These are phyloP conservation scores for Loriculus beryllinus DNA, from an alignment of 2,797 vertebrate genomes.

Conservation along the genomic window DNA sequence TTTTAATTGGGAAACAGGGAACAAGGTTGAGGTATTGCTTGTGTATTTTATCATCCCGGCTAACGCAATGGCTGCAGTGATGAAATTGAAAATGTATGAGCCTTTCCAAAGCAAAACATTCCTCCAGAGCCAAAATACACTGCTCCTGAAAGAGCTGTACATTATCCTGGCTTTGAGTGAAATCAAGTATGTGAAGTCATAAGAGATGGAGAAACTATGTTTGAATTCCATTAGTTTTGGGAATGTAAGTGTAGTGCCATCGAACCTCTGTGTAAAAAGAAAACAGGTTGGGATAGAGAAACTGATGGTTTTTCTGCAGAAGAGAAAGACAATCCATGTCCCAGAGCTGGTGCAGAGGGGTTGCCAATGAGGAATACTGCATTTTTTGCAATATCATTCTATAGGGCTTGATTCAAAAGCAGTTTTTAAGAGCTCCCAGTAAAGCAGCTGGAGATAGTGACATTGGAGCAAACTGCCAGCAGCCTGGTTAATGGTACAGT, in stretches of 20 bases:
- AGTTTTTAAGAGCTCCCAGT: not conserved
- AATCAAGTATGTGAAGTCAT: not conserved
- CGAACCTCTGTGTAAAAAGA: not conserved
- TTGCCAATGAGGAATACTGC: not conserved
- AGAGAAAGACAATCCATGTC: not conserved
- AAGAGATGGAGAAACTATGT: not conserved
- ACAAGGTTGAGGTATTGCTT: not conserved
- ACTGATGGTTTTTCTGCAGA: not conserved
- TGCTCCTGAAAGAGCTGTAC: not conserved
- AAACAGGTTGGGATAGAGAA: not conserved
- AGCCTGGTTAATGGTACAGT: accelerated
- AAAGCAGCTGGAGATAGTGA: not conserved
- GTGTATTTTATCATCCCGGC: not conserved
- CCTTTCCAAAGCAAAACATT: not conserved
- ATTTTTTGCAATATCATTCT: not conserved
- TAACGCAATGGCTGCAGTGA: not conserved
- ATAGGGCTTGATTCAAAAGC: not conserved
- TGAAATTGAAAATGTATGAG: not conserved
- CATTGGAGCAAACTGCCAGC: not conserved
- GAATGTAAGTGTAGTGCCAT: not conserved
- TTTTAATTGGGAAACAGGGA: not conserved
- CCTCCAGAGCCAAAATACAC: not conserved
- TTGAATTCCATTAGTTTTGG: not conserved
- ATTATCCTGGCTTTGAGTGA: not conserved
- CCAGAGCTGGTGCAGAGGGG: accelerated